Evolutionary conservation across 1,140 invertebrate species (phyloP).

Genomic region (Microplitis mediator): DNA sequence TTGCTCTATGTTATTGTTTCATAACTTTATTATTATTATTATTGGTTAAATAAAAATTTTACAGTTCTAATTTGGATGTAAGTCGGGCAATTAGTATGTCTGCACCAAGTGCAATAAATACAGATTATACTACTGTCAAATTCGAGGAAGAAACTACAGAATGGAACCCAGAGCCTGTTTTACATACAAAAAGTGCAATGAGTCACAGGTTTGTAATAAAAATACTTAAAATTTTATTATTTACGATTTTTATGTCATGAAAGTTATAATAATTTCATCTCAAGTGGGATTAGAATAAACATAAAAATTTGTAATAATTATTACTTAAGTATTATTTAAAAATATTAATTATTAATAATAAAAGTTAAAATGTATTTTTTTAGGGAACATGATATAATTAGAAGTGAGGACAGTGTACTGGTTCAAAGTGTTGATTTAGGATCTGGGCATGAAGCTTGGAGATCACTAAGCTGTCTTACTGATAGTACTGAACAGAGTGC

Average conservation of each 20-base stretch:
- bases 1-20: neutral
- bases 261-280: no score
- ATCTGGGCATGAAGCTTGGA: conserved; percentile 71
- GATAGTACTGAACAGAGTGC: conserved; percentile 89
- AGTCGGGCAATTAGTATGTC: conserved; percentile 79
- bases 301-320: neutral
- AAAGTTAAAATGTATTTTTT: neutral
- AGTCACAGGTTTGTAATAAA: conserved; percentile 51
- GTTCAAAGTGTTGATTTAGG: conserved; percentile 60
- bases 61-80: conserved; percentile 67
- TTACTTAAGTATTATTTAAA: neutral
- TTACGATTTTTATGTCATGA: neutral
- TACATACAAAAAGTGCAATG: conserved; percentile 54
- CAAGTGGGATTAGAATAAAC: no score
- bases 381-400: conserved; percentile 53
- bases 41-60: conserved; percentile 26
- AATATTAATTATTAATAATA: neutral
- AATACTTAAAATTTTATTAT: neutral
- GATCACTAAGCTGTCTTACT: conserved; percentile 81
- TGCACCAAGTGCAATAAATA: conserved; percentile 83
- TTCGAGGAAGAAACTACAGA: conserved; percentile 63
- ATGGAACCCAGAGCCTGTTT: conserved; percentile 45
- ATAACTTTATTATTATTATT: neutral
- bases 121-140: conserved; percentile 75
- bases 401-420: conserved; percentile 62